These are phyloP conservation scores for Heliothis virescens DNA, from an alignment of 1,140 invertebrate species.

Conservation along the genomic window DNA sequence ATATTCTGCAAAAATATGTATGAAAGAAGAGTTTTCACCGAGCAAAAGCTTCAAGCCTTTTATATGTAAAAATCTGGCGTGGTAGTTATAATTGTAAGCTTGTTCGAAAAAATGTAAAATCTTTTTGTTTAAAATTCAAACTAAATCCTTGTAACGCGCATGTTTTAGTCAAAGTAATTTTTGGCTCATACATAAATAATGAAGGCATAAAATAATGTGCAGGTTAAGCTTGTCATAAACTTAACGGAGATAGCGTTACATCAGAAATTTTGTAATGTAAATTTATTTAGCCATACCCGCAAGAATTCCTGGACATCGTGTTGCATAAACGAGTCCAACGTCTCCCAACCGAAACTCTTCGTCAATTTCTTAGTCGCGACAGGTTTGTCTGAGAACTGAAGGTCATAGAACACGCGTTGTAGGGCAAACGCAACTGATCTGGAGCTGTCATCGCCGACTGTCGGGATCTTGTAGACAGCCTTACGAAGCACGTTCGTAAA, in stretches of 20 bases:
- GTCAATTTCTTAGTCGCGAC: conserved; percentile 99
- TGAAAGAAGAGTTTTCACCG: background rate
- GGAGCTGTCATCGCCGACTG: conserved; percentile 98
- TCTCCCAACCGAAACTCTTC: conserved; percentile 99
- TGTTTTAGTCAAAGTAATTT: background rate
- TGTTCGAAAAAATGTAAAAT: conserved; percentile 7
- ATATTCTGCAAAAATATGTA: conserved; percentile 27
- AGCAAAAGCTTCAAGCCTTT: conserved; percentile 17
- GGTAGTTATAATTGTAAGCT: conserved; percentile 7
- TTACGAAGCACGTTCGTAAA: conserved; percentile 97
- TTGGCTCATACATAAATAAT: background rate
- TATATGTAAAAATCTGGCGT: conserved; percentile 26
- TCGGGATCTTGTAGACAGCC: conserved; percentile 99
- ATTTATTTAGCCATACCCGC: conserved; percentile 56
- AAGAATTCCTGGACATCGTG: conserved; percentile 94
- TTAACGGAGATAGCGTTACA: too few relatives aligned
- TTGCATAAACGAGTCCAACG: conserved; percentile 99
- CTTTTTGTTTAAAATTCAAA: background rate
- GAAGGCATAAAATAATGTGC: background rate
- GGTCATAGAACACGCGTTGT: conserved; percentile 99
- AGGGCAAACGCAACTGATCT: conserved; percentile 94
- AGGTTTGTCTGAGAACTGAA: conserved; percentile 99
- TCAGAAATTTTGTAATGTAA: background rate
- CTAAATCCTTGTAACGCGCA: background rate
- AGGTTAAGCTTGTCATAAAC: too few relatives aligned